These are phyloP conservation scores for Sarcophaga peregrina DNA, from an alignment of 1,140 invertebrate genomes.

Conservation along the genomic window DNA sequence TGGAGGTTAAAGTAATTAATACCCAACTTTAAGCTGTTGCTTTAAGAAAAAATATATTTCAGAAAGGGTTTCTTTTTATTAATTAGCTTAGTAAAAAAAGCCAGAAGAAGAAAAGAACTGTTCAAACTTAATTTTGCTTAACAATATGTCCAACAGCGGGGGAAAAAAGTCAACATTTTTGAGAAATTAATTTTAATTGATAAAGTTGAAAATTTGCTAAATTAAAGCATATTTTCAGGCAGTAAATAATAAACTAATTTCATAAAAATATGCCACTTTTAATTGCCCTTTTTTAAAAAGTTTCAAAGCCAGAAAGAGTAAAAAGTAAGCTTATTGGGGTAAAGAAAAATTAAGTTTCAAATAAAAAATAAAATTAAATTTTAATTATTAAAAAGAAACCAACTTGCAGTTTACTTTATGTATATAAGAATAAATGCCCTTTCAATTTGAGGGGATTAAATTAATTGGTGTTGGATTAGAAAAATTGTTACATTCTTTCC, in stretches of 20 bases:
- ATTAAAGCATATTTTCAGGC: conserved; percentile 38
- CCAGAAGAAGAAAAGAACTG: not conserved
- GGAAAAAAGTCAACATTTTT: not conserved
- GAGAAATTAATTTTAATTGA: conserved; percentile 29
- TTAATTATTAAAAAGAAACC: too few species aligned
- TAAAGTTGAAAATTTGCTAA: conserved; percentile 29
- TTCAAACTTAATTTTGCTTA: not conserved
- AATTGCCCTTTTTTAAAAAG: too few species aligned
- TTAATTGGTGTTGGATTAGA: too few species aligned
- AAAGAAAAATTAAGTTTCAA: too few species aligned
- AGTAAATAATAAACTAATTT: conserved; percentile 12
- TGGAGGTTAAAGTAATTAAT: conserved; percentile 36
- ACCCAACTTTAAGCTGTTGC: conserved; percentile 5
- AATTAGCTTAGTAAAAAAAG: not conserved
- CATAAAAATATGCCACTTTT: too few species aligned
- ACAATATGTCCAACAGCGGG: not conserved
- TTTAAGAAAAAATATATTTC: not conserved
- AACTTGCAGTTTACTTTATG: too few species aligned
- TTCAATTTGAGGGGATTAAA: too few species aligned
- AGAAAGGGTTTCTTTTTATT: not conserved
- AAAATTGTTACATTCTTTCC: too few species aligned
- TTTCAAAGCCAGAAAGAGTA: too few species aligned
- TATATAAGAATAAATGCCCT: too few species aligned
- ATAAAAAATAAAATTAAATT: too few species aligned
- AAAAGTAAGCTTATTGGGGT: too few species aligned